Conservation (phyloP, 2,113 vertebrate genomes). For the Phoenicopterus ruber region DNA sequence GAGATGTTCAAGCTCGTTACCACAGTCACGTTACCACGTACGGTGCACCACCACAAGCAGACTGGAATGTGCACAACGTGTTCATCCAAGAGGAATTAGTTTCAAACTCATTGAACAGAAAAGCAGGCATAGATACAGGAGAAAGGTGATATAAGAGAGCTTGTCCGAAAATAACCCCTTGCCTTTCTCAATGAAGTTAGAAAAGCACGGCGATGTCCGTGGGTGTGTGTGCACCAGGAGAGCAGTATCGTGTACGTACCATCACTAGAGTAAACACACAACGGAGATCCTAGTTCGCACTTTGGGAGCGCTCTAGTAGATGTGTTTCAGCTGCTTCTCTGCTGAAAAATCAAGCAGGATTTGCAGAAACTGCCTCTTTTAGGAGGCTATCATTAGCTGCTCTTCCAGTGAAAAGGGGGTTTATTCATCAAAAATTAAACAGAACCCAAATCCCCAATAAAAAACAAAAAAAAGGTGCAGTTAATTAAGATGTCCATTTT, state of each 20-base stretch:
- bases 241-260: fast-evolving
- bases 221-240: not conserved
- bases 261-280: not conserved
- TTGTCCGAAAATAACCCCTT: not conserved
- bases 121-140: not conserved
- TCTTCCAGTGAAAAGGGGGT: not conserved
- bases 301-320: not conserved
- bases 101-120: not conserved
- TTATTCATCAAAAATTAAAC: not conserved
- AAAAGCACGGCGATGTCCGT: not conserved
- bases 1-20: not conserved
- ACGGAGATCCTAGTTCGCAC: not conserved
- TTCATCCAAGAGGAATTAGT: not conserved
- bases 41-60: not conserved
- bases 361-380: not conserved
- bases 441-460: not conserved
- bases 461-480: not conserved
- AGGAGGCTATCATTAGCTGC: not conserved
- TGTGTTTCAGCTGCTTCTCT: not conserved
- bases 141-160: not conserved
- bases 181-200: not conserved
- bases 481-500: not conserved
- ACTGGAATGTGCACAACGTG: not conserved
- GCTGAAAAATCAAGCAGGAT: not conserved
- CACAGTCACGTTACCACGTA: not conserved